A percentile compares a stretch with the other conserved stretches of the same genome.
These are phyloP conservation scores for Myripristis murdjan DNA, from an alignment of 2,797 vertebrate genomes.

Conservation along the genomic window DNA sequence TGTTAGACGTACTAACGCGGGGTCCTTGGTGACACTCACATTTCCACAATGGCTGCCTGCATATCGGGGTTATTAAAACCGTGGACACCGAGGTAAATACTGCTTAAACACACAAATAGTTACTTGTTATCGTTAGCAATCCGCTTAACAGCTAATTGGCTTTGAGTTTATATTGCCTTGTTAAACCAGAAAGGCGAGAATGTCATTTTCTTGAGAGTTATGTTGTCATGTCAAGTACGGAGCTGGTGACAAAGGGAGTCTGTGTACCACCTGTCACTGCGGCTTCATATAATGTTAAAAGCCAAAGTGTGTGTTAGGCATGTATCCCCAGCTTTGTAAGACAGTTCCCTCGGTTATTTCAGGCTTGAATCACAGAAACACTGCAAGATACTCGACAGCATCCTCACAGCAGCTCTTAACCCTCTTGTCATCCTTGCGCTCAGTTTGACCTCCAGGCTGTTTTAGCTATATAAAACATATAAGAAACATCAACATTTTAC, in stretches of 20 bases:
- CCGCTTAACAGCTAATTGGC: rapidly evolving
- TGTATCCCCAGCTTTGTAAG: too few relatives aligned
- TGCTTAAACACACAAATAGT: neutral
- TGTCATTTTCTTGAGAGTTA: neutral
- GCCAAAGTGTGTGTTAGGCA: too few relatives aligned
- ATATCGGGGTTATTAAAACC: constrained; percentile 81
- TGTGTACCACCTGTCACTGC: too few relatives aligned
- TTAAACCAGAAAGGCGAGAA: neutral
- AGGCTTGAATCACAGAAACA: too few relatives aligned
- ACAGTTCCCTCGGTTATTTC: too few relatives aligned
- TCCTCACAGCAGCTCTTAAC: too few relatives aligned
- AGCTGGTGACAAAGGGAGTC: neutral
- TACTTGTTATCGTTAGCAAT: neutral
- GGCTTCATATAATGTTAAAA: too few relatives aligned
- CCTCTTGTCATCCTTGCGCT: too few relatives aligned
- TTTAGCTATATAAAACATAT: too few relatives aligned
- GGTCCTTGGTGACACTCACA: constrained; percentile 63
- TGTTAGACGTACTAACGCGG: constrained; percentile 18
- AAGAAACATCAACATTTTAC: too few relatives aligned
- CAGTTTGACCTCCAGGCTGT: too few relatives aligned
- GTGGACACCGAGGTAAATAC: constrained; percentile 86
- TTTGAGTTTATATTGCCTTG: rapidly evolving
- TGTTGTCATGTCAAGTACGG: neutral
- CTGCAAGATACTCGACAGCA: too few relatives aligned
- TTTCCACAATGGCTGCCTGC: constrained; percentile 90